These are phyloP conservation scores for Acanthosepion esculentum DNA, from an alignment of 2,888 invertebrate species.

Conservation along the genomic window DNA sequence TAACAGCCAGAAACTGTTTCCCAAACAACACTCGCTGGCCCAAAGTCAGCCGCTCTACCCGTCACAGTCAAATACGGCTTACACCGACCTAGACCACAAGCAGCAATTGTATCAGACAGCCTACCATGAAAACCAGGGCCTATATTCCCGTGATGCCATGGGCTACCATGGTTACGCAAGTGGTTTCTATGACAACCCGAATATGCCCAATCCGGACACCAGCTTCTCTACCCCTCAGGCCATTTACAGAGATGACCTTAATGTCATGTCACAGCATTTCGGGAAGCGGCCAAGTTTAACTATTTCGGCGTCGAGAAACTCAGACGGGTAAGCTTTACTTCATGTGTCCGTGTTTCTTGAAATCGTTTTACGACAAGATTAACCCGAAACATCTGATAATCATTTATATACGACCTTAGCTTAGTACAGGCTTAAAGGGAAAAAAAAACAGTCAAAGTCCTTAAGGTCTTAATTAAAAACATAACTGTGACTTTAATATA, in stretches of 20 bases:
- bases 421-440: too few species aligned
- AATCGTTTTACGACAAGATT: too few species aligned
- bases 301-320: background rate
- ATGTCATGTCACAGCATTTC: constrained; percentile 39
- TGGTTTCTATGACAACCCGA: constrained; percentile 60
- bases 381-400: too few species aligned
- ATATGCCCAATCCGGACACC: constrained; percentile 53
- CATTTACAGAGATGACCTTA: constrained; percentile 39
- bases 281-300: constrained; percentile 25
- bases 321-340: background rate
- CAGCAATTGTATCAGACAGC: constrained; percentile 56
- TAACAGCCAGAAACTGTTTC: constrained; percentile 58
- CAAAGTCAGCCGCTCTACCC: constrained; percentile 53
- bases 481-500: too few species aligned
- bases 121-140: constrained; percentile 56
- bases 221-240: constrained; percentile 34
- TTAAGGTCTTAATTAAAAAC: too few species aligned
- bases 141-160: constrained; percentile 56
- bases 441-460: too few species aligned
- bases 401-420: too few species aligned
- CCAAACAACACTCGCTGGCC: constrained; percentile 57
- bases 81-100: constrained; percentile 61
- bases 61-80: constrained; percentile 51
- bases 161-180: constrained; percentile 61
- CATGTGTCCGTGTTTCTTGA: background rate